Evolutionary conservation across 2,888 invertebrate species (phyloP).

Genomic region (Drosophila mercatorum): DNA sequence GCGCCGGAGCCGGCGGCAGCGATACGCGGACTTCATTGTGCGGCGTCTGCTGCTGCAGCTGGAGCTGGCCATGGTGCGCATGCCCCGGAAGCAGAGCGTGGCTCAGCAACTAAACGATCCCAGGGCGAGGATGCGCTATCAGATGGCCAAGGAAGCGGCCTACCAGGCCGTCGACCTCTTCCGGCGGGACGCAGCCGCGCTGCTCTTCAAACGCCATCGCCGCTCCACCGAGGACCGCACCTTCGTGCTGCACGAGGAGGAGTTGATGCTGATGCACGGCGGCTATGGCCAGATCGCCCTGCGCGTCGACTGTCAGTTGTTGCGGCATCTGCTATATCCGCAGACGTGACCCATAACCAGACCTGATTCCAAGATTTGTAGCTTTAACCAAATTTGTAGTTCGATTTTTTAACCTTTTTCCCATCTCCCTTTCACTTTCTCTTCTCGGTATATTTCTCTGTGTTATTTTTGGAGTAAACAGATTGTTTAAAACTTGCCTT

Average conservation of each 20-base stretch:
- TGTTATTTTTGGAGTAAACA: conserved; percentile 26
- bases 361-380: neutral
- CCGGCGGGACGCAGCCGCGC: conserved; percentile 43
- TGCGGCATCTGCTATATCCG: conserved; percentile 35
- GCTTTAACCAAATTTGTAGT: conserved; percentile 18
- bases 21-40: conserved; percentile 45
- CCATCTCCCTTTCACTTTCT: neutral
- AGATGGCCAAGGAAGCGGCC: conserved; percentile 23
- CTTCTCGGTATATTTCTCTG: neutral
- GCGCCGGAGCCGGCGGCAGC: neutral
- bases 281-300: conserved; percentile 38
- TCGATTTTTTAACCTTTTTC: neutral
- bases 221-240: neutral
- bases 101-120: conserved; percentile 12
- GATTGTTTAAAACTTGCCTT: conserved; percentile 51
- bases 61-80: conserved; percentile 31
- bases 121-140: neutral
- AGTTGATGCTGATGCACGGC: conserved; percentile 19
- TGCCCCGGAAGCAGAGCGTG: conserved; percentile 7
- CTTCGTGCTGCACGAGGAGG: conserved; percentile 41
- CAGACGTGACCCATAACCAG: neutral
- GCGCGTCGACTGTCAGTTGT: conserved; percentile 9
- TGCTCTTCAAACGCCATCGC: conserved; percentile 5
- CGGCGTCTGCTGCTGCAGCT: conserved; percentile 55
- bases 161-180: conserved; percentile 47